phyloP scores from a whole-genome alignment of 1,140 invertebrate genomes.

The Argopecten irradians region DNA sequence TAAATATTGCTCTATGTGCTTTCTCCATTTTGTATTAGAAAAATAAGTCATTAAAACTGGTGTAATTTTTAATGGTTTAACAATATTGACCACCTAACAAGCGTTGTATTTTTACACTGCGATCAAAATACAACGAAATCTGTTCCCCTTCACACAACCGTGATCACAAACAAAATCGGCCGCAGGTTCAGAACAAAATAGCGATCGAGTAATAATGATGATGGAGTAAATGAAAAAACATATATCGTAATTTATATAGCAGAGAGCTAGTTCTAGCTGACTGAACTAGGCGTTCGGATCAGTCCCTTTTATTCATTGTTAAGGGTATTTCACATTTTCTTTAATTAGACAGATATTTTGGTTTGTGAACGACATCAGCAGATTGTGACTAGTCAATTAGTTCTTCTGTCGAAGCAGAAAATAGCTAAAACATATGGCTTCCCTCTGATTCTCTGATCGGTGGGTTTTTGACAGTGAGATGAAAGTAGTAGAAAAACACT shows the following conservation, averaged over 20 bases:
- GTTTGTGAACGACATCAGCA: constrained; percentile 8
- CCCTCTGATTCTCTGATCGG: neutral
- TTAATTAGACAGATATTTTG: constrained; percentile 23
- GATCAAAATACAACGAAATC: neutral
- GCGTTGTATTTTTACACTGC: neutral
- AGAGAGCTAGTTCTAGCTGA: neutral
- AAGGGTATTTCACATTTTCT: neutral
- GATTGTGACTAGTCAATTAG: neutral
- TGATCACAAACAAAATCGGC: neutral
- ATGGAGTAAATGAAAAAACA: neutral
- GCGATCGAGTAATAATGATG: constrained; percentile 15
- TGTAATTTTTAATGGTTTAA: neutral
- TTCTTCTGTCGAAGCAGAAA: constrained; percentile 12
- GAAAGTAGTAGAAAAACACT: constrained; percentile 22
- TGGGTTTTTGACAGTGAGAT: neutral
- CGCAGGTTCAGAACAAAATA: neutral
- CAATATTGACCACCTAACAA: neutral
- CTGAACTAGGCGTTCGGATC: neutral
- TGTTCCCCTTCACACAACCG: neutral
- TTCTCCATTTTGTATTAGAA: too few relatives aligned
- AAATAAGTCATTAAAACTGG: neutral
- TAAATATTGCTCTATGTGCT: too few relatives aligned
- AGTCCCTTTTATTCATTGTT: constrained; percentile 4
- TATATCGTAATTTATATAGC: constrained; percentile 11
- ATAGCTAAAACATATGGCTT: neutral